Evolutionary conservation across 2,888 invertebrate genomes (phyloP), one percentile per base, ranked within the genome.

Genomic region (Eurytoma californica): DNA sequence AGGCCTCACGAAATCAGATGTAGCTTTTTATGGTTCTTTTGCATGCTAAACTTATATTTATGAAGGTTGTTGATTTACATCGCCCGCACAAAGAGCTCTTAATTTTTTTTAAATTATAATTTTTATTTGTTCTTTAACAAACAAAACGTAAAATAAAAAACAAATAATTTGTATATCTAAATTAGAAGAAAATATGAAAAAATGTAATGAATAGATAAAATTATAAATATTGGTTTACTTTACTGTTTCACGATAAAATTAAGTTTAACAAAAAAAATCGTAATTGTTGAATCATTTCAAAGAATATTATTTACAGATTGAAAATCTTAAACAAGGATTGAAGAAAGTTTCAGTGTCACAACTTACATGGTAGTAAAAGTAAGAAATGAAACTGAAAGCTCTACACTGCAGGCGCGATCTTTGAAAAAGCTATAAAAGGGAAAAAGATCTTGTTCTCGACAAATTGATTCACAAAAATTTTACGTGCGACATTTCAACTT

Each of bases 261-360:
- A n/a, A n/a, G 51, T 28, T 51, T 13, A n/a, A n/a, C n/a, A n/a
- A 20, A 20, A 3, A 14, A 28, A 39, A 3, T n/a, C 3, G n/a
- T 49, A 72, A 72, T 16, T 14, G 39, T 24, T 24, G 7, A 3
- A 4, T 4, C 4, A 4, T 39, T 39, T 4, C 4, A 3, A 39
- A 1, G 39, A 39, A 39, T 39, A 39, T 30, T 39, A 24, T 74
- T 74, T 67, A 58, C 47, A 28, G 49, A 16, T 75, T 67, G 58
- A 18, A 49, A 75, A 67, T 75, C 58, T 51, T 3, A 53, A 65
- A 65, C 55, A 55, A 20, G 53, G 65, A 67, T 67, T 51, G 67
- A 51, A 18, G 51, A 75, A 75, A 67, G 74, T 75, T 75, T 67
- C 58, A 67, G 74, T 67, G 74, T 67, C 67, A 51, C 60, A n/a